These are phyloP conservation scores for Chironomus tentans DNA, from an alignment of 2,888 invertebrate species.

Conservation along the genomic window DNA sequence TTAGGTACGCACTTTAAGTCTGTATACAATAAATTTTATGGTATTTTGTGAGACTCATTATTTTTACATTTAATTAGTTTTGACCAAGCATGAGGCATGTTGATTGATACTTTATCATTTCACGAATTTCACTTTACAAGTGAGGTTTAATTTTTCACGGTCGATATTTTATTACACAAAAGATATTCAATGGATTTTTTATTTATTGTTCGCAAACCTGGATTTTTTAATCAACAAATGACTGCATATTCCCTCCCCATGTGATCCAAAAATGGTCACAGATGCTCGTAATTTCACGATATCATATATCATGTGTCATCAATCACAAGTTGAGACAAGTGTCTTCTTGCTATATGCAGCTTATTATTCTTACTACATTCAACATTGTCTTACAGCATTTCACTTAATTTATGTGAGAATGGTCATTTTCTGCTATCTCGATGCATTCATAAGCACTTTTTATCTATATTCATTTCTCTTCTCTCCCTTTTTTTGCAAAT, in stretches of 20 bases:
- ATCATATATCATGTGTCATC: background rate
- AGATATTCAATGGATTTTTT: too few species aligned
- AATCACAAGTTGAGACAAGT: background rate
- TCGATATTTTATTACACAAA: background rate
- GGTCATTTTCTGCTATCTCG: background rate
- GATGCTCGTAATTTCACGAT: background rate
- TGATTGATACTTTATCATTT: background rate
- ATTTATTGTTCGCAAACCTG: background rate
- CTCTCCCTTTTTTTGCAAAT: background rate
- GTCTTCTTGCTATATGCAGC: background rate
- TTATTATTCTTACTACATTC: background rate
- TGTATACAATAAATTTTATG: too few species aligned
- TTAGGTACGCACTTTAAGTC: too few species aligned
- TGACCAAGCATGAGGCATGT: background rate
- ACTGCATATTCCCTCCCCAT: background rate
- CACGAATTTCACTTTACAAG: background rate
- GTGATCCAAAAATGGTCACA: background rate
- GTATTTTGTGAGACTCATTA: too few species aligned
- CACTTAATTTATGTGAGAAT: constrained; percentile 14
- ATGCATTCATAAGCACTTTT: constrained; percentile 5
- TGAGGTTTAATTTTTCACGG: background rate
- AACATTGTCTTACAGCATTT: background rate
- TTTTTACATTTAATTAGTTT: too few species aligned
- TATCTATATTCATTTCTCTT: too few species aligned
- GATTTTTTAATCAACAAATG: background rate